A percentile compares a stretch with the other conserved stretches of the same genome.
phyloP scores from a whole-genome alignment of 2,797 vertebrate species.

The Pristis pectinata region DNA sequence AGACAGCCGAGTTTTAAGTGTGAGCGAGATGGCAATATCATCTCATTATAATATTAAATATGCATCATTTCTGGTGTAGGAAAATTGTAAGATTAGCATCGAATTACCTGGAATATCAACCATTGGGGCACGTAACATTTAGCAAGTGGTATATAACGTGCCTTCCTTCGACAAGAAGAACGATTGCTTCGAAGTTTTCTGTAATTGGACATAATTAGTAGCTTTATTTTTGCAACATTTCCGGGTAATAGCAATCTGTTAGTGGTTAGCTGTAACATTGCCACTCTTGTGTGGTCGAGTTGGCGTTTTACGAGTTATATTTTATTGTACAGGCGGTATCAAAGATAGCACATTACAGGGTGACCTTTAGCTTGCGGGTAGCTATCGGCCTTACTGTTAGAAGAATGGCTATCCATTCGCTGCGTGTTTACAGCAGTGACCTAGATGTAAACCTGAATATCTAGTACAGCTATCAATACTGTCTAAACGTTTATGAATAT shows the following conservation, averaged over 20 bases:
- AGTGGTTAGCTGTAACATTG: background rate
- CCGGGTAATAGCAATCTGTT: background rate
- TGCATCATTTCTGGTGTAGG: background rate
- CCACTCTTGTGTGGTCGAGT: background rate
- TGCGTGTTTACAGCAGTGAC: slow-evolving; percentile 48
- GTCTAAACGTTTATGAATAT: background rate
- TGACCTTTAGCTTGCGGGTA: background rate
- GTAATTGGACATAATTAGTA: background rate
- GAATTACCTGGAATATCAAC: background rate
- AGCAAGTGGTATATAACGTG: background rate
- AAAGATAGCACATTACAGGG: background rate
- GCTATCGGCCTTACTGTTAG: background rate
- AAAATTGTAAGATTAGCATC: background rate
- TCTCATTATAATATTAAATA: background rate
- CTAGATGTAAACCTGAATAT: slow-evolving; percentile 40
- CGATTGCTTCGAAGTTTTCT: background rate
- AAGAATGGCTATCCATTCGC: slow-evolving; percentile 44
- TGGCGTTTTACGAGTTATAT: background rate
- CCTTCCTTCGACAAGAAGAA: background rate
- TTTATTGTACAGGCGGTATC: background rate
- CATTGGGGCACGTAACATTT: background rate
- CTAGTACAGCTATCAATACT: background rate
- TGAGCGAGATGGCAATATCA: background rate
- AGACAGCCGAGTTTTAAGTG: background rate
- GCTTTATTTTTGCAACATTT: background rate